Evolutionary conservation across 2,113 vertebrate species (phyloP).

Genomic region (Odobenus rosmarus): DNA sequence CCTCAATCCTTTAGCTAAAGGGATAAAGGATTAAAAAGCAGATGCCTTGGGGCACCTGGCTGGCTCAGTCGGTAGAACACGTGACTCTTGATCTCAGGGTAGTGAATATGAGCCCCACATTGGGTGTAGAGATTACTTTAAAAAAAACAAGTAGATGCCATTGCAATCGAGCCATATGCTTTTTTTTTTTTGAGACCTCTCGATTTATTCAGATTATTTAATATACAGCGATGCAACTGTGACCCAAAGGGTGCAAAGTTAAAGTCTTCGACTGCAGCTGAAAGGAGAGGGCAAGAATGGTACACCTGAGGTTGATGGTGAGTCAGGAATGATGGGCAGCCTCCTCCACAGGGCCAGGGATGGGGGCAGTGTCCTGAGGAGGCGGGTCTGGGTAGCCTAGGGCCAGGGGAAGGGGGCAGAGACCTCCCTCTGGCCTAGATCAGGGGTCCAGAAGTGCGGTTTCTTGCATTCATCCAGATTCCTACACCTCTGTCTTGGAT

Average conservation of each 20-base stretch:
- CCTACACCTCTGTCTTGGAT: no score
- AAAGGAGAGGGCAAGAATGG: conserved; percentile 51
- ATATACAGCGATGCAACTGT: conserved; percentile 70
- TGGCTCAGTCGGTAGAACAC: neutral
- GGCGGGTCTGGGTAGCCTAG: neutral
- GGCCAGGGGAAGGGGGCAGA: conserved; percentile 76
- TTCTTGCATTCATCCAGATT: neutral
- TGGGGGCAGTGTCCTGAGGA: neutral
- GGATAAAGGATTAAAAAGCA: neutral
- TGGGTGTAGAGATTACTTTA: neutral
- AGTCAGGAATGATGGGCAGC: neutral
- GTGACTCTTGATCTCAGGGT: neutral
- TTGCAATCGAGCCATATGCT: neutral
- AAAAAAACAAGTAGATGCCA: neutral
- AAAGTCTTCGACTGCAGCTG: conserved; percentile 77
- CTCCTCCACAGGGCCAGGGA: neutral
- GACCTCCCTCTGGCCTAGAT: conserved; percentile 70
- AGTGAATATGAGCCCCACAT: neutral
- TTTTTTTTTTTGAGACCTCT: conserved; percentile 18
- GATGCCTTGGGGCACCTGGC: neutral
- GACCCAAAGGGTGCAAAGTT: conserved; percentile 79
- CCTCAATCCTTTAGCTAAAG: neutral
- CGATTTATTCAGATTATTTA: conserved; percentile 77
- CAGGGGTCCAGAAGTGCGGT: conserved; percentile 33
- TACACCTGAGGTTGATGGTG: neutral